Evolutionary conservation across 2,113 vertebrate species (phyloP).

Genomic region (Peromyscus leucopus): DNA sequence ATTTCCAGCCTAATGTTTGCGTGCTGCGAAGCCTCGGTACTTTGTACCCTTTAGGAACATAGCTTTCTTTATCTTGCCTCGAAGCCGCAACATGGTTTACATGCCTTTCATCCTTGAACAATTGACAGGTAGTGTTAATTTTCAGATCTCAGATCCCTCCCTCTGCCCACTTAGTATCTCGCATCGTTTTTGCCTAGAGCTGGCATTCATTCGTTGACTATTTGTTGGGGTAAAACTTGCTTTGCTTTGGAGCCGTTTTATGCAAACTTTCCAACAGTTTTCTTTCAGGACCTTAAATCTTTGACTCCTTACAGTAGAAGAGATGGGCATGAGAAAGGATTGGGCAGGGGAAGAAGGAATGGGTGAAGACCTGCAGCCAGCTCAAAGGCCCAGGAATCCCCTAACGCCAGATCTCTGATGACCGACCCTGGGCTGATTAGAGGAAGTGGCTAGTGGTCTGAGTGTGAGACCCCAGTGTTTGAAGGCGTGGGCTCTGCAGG

Average conservation of each 20-base stretch:
- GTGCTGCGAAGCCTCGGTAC: background rate
- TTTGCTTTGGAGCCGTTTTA: constrained; percentile 53
- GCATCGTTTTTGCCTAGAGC: background rate
- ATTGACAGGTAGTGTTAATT: background rate
- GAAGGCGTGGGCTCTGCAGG: background rate
- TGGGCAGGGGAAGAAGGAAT: background rate
- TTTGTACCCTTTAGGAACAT: background rate
- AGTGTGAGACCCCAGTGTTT: background rate
- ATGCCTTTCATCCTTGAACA: background rate
- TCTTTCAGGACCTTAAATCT: background rate
- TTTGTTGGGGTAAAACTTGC: background rate
- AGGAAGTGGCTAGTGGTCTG: background rate
- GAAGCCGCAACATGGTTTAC: background rate
- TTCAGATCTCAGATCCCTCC: background rate
- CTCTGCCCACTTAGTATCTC: background rate
- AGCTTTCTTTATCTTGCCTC: background rate
- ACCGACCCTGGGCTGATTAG: background rate
- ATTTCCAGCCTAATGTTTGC: background rate
- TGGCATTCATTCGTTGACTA: background rate
- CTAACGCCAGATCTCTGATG: background rate
- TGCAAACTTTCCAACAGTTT: background rate
- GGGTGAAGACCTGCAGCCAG: background rate
- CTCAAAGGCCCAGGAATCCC: background rate
- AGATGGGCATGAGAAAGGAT: background rate
- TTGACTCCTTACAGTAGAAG: constrained; percentile 1